Conservation (phyloP, 2,888 invertebrate species). For the Argyresthia albistria region DNA sequence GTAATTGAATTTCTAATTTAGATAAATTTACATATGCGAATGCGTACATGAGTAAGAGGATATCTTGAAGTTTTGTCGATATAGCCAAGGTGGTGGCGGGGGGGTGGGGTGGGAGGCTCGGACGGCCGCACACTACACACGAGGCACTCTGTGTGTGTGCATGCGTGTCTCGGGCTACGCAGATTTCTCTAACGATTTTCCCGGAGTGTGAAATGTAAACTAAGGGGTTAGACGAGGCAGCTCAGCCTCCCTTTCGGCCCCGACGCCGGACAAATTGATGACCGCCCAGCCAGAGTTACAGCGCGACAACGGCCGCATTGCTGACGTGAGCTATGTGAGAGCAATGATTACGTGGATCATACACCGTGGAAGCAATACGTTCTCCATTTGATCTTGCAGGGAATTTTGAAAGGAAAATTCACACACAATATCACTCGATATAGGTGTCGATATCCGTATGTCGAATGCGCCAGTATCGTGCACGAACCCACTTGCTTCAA, state of each 20-base stretch:
- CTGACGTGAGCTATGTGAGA: no score
- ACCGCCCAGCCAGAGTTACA: conserved; percentile 37
- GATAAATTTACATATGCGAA: conserved; percentile 35
- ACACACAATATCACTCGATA: no score
- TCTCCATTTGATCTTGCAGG: no score
- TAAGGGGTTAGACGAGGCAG: conserved; percentile 66
- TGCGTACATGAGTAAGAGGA: conserved; percentile 54
- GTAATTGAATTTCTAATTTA: conserved; percentile 18
- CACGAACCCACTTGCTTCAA: no score
- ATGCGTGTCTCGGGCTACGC: conserved; percentile 64
- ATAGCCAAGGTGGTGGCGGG: conserved; percentile 41
- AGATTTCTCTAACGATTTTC: conserved; percentile 73
- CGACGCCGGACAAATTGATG: conserved; percentile 55
- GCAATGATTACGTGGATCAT: no score
- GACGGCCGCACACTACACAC: conserved; percentile 27
- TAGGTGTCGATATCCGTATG: no score
- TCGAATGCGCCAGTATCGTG: no score
- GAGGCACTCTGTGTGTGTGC: conserved; percentile 28
- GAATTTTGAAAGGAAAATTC: no score
- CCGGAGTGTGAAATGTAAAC: conserved; percentile 73
- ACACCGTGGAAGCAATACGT: no score
- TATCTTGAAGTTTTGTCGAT: conserved; percentile 70
- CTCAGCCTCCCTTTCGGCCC: no score
- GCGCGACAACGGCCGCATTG: no score
- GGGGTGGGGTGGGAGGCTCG: conserved; percentile 31